Evolutionary conservation across 2,113 vertebrate species (phyloP), one percentile per base, ranked within the genome.

Genomic region (Solenodon paradoxus): DNA sequence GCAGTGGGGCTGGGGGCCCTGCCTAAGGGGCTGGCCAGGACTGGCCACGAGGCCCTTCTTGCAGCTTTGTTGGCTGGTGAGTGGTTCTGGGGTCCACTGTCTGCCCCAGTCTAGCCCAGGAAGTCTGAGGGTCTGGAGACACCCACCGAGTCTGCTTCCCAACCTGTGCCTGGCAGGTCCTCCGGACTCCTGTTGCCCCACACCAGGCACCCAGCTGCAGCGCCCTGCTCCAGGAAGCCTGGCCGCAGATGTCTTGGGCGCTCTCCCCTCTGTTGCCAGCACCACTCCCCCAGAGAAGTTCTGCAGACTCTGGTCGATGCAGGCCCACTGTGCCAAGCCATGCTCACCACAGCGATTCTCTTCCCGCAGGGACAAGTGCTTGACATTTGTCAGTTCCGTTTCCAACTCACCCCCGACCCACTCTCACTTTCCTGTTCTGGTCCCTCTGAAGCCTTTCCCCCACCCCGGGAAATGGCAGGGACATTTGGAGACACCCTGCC

Each of bases 321-420:
- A 85, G 69, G 57, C 61, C 79, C 3, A 1, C 38, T 12, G 71
- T 4, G 42, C 92, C 83, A 88, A 93, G 72, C 45, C 49, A 42
- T 0, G 4, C 26, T 96, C 51, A 63, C 90, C 47, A 53, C 85
- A 94, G 40, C 30, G n/a, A 16, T 88, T 53, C 79, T 72, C 9
- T 64, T 89, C 93, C 92, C 90, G 40, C 0, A 0, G 83, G n/a
- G 64, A 82, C 80, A 20, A 42, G 42, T 30, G 86, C 59, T 91
- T 69, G 51, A 84, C 53, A 72, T 87, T 92, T 92, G 35, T 92
- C 88, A 51, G 59, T 47, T 95, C 83, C 10, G 10, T 71, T 95
- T 61, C 78, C 79, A 89, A 9, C 30, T 40, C 11, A 1, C 5
- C 30, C 38, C 24, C 15, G 9, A 3, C 17, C 42, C 57, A 40